Base-by-base conservation (phyloP, 1,140 invertebrate genomes). In the Drosophila serrata region DNA sequence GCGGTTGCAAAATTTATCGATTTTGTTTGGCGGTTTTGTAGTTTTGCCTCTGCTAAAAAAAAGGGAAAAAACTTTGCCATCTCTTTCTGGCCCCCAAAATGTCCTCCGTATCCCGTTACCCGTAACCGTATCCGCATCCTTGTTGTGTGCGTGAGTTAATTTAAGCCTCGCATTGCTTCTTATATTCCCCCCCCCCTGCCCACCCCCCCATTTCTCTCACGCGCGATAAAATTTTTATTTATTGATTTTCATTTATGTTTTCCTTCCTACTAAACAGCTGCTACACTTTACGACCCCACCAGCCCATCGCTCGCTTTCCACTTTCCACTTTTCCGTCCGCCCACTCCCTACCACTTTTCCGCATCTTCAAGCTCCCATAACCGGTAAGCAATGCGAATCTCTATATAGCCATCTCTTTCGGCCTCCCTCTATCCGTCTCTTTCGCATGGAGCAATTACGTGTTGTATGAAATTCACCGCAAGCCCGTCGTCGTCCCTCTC, bases 201-300 rank as follows among this genome's bases (percentile, higher is more conserved):
- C 17, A n/a, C 15, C 1, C 22, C 19, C 42, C 1, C 12, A 13
- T 43, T 17, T 43, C 43, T 13, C 19, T 46, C 29, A 46, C 17
- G 45, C 19, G 79, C 79, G 65, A 87, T 86, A 86, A 79, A 82
- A 82, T 87, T 82, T 75, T 75, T 86, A 87, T 86, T 86, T 86
- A 86, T 86, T 86, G 82, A 86, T 86, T 86, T 86, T 86, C 82
- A 86, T 86, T 86, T 86, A 86, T 86, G 79, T 35, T 79, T 75
- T 61, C 62, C 82, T 76, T 77, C 58, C 75, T 75, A 81, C 82
- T 82, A 86, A 86, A 86, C 82, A 85, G 82, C 82, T 86, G 82
- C 75, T 79, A 82, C 82, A 79, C 65, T 81, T 75, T 87, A 79
- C 74, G 73, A 39, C 37, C 51, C 31, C 49, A 53, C 29, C 48